Evolutionary conservation across 2,797 vertebrate species (phyloP).

Genomic region (Sarcophilus harrisii): DNA sequence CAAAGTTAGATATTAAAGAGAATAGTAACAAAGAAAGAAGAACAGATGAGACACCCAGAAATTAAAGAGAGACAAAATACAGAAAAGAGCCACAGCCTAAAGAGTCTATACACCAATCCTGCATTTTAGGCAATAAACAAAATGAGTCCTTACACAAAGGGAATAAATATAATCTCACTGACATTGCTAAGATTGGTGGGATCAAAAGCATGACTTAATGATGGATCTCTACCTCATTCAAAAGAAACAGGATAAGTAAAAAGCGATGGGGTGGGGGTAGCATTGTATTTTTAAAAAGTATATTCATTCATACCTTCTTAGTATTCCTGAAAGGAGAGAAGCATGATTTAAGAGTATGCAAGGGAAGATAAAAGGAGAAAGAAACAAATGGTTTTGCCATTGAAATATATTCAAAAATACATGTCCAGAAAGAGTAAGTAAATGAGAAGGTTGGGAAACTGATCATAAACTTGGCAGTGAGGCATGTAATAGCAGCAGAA

Average conservation of each 20-base stretch:
- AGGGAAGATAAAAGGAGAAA: neutral
- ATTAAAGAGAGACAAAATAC: neutral
- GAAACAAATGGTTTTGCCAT: neutral
- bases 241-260: neutral
- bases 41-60: neutral
- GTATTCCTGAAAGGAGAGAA: neutral
- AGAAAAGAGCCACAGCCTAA: neutral
- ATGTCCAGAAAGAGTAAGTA: neutral
- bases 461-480: neutral
- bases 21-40: neutral
- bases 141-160: neutral
- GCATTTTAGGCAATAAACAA: neutral
- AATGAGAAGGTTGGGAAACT: neutral
- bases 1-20: neutral
- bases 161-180: neutral
- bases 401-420: neutral
- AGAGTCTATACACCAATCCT: neutral
- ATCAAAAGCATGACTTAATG: neutral
- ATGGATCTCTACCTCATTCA: neutral
- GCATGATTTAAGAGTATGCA: neutral
- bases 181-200: neutral
- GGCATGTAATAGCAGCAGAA: neutral
- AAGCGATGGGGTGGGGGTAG: neutral
- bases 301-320: neutral
- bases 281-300: neutral